Evolutionary conservation across 92 coral and sea anemone genomes (phyloP), one percentile per base, ranked within the genome.

Genomic region (Parazoanthus swiftii): DNA sequence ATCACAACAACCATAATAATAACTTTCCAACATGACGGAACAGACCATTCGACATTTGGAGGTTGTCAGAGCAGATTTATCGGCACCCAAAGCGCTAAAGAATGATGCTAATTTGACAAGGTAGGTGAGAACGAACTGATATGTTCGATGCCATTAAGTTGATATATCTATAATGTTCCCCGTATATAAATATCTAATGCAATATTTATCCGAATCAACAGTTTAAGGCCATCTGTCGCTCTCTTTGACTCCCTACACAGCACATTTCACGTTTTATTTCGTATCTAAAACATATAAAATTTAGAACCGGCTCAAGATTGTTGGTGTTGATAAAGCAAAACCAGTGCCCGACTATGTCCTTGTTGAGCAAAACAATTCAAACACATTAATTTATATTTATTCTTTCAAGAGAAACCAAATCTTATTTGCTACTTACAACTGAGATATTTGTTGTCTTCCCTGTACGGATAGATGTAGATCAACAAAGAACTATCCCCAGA

Each of bases 91-190:
- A 72, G 76, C 76, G 76, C 76, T 72, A 72, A 72, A 72, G 76
- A 72, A 1, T 72, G 76, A 72, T 29, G 0, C 33, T 29, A 29
- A 29, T 29, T 29, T 29, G 33, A 29, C 33, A 29, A 29, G 33
- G 76, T 72, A 72, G 76, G 76, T 72, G 76, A 72, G 76, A 72
- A 72, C 76, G 76, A 72, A 72, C 76, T 72, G 76, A 72, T 72
- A 72, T 72, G 76, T 72, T 72, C 76, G 76, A 72, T 72, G 76
- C 76, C 76, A 72, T 72, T 72, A 72, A 72, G 76, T 72, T 72
- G 76, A 72, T 72, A 72, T 72, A 72, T 72, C 76, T 72, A 72
- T 72, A 72, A 72, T 72, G 76, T 72, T 72, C 76, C 76, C 76
- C 76, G 76, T 72, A 72, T 72, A 72, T 72, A 72, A 72, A 72